Evolutionary conservation across 2,113 vertebrate genomes (phyloP).

Genomic region (Oryzias woworae): DNA sequence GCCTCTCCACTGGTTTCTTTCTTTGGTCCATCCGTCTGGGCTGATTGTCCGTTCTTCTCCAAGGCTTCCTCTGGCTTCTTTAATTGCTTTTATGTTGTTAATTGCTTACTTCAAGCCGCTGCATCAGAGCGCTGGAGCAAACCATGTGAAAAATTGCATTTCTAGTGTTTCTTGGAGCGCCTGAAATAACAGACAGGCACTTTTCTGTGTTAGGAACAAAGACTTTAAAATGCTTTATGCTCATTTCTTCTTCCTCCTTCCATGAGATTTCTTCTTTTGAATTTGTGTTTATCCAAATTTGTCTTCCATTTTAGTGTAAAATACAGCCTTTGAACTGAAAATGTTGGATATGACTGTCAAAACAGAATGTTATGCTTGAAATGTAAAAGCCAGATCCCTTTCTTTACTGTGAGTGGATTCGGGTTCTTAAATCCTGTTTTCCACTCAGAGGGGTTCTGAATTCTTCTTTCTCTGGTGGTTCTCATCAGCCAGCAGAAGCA

Average conservation of each 20-base stretch:
- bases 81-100: constrained; percentile 41
- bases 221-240: not conserved
- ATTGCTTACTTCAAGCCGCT: constrained; percentile 10
- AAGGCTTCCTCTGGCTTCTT: constrained; percentile 18
- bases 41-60: constrained; percentile 6
- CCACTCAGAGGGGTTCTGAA: constrained; percentile 1
- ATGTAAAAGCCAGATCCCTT: too few species aligned
- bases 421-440: constrained; percentile 16
- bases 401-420: not conserved
- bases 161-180: not conserved
- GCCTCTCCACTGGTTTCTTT: not conserved
- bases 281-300: too few species aligned
- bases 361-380: too few species aligned
- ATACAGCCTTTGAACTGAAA: too few species aligned
- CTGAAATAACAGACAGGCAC: constrained; percentile 6
- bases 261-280: too few species aligned
- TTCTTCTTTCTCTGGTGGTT: constrained; percentile 1
- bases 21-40: constrained; percentile 4
- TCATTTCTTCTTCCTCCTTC: too few species aligned
- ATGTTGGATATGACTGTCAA: too few species aligned
- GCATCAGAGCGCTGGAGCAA: constrained; percentile 15
- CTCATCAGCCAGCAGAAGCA: constrained; percentile 1
- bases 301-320: too few species aligned
- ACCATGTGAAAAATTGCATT: constrained; percentile 14
- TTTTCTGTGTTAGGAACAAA: constrained; percentile 6